Evolutionary conservation across 2,888 invertebrate species (phyloP).

Genomic region (Nymphalis polychloros): DNA sequence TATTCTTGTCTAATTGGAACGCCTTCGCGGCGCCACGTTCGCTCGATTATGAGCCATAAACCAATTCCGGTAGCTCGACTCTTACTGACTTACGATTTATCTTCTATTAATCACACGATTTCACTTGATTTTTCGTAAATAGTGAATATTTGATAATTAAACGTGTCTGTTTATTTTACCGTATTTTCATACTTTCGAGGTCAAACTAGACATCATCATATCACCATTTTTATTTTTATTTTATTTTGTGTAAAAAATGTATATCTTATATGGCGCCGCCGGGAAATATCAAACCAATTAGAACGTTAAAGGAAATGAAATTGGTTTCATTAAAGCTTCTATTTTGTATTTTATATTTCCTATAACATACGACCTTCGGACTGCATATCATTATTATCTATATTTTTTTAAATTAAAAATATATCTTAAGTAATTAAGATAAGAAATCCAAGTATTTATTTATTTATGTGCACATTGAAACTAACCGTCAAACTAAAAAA

Average conservation of each 20-base stretch:
- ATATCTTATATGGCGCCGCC: conserved; percentile 18
- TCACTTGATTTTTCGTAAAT: conserved; percentile 36
- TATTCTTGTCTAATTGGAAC: conserved; percentile 57
- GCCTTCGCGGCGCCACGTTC: conserved; percentile 71
- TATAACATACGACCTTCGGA: conserved; percentile 22
- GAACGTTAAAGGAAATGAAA: conserved; percentile 24
- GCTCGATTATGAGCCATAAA: conserved; percentile 76
- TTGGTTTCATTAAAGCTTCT: conserved; percentile 16
- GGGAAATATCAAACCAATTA: conserved; percentile 18
- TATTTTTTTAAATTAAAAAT: not conserved
- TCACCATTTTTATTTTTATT: not conserved
- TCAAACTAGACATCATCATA: no score
- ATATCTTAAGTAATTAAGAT: not conserved
- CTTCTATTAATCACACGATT: conserved; percentile 43
- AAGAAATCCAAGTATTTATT: not conserved
- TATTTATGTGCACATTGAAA: no score
- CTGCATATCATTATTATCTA: conserved; percentile 5
- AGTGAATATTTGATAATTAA: no score
- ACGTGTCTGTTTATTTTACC: no score
- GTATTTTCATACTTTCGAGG: no score
- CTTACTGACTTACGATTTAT: conserved; percentile 67
- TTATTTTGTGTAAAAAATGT: conserved; percentile 1
- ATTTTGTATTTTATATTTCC: conserved; percentile 25
- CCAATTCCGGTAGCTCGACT: conserved; percentile 76
- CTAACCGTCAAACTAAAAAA: no score